Base-by-base conservation (phyloP, 2,888 invertebrate species). In the Allophyes oxyacanthae region DNA sequence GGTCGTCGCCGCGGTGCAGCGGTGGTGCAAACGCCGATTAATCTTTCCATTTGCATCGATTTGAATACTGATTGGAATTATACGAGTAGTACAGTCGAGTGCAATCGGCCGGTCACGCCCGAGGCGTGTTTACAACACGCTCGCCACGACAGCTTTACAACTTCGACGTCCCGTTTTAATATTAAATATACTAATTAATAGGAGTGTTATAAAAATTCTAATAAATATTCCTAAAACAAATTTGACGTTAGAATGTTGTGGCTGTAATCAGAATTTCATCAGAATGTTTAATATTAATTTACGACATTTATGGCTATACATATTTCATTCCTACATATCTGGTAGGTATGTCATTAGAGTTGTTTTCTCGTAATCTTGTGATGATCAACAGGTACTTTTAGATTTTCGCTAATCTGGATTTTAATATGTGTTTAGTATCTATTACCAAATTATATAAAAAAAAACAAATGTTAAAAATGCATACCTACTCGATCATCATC, bases 41-140 rank as follows among this genome's bases (percentile, higher is more conserved):
- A 90, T 90, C 87, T 88, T 86, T 88, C 84, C 85, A 88, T 90
- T 88, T 88, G 87, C 89, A 89, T 89, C 84, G 87, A 90, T 90
- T 89, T 90, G 88, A 90, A 90, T 89, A 87, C 83, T 88, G 89
- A 91, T 90, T 89, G 86, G 86, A 86, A 86, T 88, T 88, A 87
- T 84, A 82, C 82, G 79, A 79, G 75, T 77, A 67, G 69, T 67
- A 71, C 49, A 79, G 78, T 74, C 71, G 72, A 78, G 72, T 81
- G 86, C 86, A 83, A 84, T 84, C 81, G 83, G 76, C 64, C 74
- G 64, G 81, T 80, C 81, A 79, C 80, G 82, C 81, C 81, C 66
- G 72, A 54, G 75, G 81, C 80, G 75, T 74, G 73, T 75, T 82
- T 79, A 77, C 79, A 79, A 82, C 83, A 76, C 78, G 75, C 72